phyloP scores from a whole-genome alignment of 2,113 vertebrate species.

The Tyrannus savana region DNA sequence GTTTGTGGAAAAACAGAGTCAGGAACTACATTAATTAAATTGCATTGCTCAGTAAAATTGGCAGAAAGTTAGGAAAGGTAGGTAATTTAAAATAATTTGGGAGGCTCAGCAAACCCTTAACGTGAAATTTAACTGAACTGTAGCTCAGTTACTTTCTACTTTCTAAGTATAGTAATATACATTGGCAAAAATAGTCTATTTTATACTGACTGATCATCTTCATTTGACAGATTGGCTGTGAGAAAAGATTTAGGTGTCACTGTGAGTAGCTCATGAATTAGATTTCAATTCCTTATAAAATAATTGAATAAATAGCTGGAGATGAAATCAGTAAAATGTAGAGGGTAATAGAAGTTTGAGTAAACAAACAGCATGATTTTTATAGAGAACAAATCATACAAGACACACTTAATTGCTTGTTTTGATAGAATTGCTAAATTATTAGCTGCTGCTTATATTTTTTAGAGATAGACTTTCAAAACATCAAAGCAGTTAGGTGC shows the following conservation, averaged over 20 bases:
- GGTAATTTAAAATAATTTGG: background rate
- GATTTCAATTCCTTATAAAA: slow-evolving; percentile 27
- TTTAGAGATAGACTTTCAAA: slow-evolving; percentile 11
- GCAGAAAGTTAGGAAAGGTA: background rate
- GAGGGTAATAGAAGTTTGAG: slow-evolving; percentile 33
- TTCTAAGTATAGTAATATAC: background rate
- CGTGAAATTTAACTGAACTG: background rate
- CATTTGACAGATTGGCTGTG: background rate
- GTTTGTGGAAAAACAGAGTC: background rate
- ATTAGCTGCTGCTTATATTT: slow-evolving; percentile 25
- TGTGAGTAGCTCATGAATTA: slow-evolving; percentile 31
- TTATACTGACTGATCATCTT: slow-evolving; percentile 1
- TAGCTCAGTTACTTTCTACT: background rate
- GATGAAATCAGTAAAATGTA: slow-evolving; percentile 39
- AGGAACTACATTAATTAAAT: background rate
- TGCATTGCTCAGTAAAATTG: background rate
- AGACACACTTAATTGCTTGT: slow-evolving; percentile 54
- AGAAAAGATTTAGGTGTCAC: slow-evolving; percentile 35
- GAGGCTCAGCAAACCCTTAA: background rate
- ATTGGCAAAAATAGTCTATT: background rate
- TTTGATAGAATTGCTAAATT: slow-evolving; percentile 56
- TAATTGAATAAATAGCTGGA: background rate
- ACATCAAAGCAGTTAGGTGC: background rate
- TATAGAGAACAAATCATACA: slow-evolving; percentile 53
- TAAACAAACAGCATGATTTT: slow-evolving; percentile 63